Percentiles rank a stretch among this genome's conserved stretches.
phyloP scores from a whole-genome alignment of 2,888 invertebrate genomes.

The Gnatocerus cornutus region DNA sequence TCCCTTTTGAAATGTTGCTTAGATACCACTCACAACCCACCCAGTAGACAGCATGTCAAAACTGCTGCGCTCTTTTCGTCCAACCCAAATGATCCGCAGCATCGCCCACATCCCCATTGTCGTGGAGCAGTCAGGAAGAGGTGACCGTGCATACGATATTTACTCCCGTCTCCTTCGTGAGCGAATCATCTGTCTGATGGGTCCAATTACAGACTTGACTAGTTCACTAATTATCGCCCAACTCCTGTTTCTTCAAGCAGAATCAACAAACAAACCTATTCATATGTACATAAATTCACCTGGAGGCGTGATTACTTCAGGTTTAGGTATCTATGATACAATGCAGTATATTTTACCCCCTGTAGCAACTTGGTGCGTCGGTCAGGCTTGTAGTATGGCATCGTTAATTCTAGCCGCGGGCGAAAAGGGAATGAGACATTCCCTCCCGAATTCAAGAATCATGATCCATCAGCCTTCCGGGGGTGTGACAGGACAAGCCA shows the following conservation, averaged over 20 bases:
- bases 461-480: conserved; percentile 99
- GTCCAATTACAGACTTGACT: conserved; percentile 91
- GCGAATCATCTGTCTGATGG: conserved; percentile 97
- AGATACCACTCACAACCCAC: too few relatives aligned
- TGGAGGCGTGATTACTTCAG: conserved; percentile 96
- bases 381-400: conserved; percentile 98
- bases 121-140: conserved; percentile 91
- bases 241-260: conserved; percentile 91
- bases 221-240: conserved; percentile 96
- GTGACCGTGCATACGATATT: conserved; percentile 97
- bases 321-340: conserved; percentile 97
- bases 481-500: conserved; percentile 91
- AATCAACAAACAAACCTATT: conserved; percentile 95
- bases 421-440: conserved; percentile 91
- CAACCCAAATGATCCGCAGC: not conserved
- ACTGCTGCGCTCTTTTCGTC: not conserved
- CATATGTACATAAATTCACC: conserved; percentile 97
- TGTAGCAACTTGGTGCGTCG: conserved; percentile 94
- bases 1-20: too few relatives aligned
- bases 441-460: conserved; percentile 94
- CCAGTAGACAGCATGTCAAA: conserved; percentile 16
- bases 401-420: conserved; percentile 93
- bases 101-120: conserved; percentile 81
- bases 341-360: conserved; percentile 99
- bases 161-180: conserved; percentile 96